Conservation (phyloP, 2,797 vertebrate species). For the Australoheros facetus region DNA sequence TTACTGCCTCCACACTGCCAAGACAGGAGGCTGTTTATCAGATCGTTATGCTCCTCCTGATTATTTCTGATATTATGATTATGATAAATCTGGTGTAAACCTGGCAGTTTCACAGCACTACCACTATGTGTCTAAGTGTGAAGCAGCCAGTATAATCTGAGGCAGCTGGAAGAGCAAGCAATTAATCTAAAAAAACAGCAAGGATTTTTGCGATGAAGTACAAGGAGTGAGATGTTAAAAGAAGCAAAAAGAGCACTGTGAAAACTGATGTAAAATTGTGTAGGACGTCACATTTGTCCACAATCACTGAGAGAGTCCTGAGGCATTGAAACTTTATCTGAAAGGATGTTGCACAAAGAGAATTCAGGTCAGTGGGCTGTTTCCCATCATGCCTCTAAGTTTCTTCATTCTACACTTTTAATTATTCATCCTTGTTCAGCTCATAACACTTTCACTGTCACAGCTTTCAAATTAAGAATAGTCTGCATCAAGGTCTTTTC, state of each 20-base stretch:
- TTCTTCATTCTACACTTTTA: conserved; percentile 60
- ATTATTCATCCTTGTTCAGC: conserved; percentile 76
- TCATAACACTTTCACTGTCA: conserved; percentile 28
- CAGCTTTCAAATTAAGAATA: conserved; percentile 38
- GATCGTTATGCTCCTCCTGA: not conserved
- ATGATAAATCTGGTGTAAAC: not conserved
- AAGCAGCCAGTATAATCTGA: not conserved
- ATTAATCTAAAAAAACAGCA: not conserved
- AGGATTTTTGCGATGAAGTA: conserved; percentile 26
- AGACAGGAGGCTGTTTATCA: not conserved
- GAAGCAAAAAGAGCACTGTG: not conserved
- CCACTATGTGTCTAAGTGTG: not conserved
- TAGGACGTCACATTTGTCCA: not conserved
- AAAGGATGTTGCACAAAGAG: conserved; percentile 23
- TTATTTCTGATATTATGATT: conserved; percentile 16
- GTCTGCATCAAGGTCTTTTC: conserved; percentile 39
- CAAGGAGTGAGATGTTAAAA: not conserved
- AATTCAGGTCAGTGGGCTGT: conserved; percentile 79
- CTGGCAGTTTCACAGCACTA: conserved; percentile 7
- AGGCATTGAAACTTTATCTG: conserved; percentile 14
- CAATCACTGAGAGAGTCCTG: not conserved
- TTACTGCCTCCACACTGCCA: not conserved
- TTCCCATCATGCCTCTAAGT: conserved; percentile 60
- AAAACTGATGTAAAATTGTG: not conserved
- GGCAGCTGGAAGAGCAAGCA: conserved; percentile 22